Base-by-base conservation (phyloP, 2,113 vertebrate species). In the Grantiella picta region DNA sequence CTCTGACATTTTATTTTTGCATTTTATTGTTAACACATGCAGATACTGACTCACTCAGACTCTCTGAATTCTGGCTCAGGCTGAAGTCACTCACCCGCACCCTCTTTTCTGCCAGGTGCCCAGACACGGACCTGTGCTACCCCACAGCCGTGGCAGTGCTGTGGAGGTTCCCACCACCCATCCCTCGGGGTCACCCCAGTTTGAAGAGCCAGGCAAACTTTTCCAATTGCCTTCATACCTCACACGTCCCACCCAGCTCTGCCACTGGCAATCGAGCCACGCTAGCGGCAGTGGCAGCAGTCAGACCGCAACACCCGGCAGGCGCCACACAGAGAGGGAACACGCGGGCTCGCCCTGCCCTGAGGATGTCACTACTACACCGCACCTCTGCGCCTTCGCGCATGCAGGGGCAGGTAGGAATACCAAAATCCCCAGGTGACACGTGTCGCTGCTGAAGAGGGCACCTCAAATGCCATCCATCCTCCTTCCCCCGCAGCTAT, bases 21-120 rank as follows among this genome's bases (percentile, higher is more conserved):
- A 5, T 53, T 95, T 96, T 79, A 72, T 90, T 77, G 78, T 78
- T 75, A 85, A 71, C 88, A 72, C 81, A 71, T 47, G 81, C 92
- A 91, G 61, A 83, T 85, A 79, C 82, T 79, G 90, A 91, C 69
- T 95, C 95, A 84, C 63, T 53, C 56, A 24, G 65, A 57, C 56
- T 63, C 73, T 0, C 5, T 18, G 64, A 71, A 70, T 73, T 86
- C 68, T 9, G 3, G 23, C 60, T 91, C 50, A 40, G 36, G 10
- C 77, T 86, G 83, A 91, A 70, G 42, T 66, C 83, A 94, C 50
- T 28, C 17, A 66, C 31, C 56, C 49, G 60, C 38, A 40, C 13
- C 38, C 56, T 10, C 23, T 77, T 69, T 81, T 31, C 63, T 20
- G 53, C 21, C 14, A 53, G 75, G 38, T 4, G 1, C 36, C 40